A percentile compares a stretch with the other conserved stretches of the same genome.
Evolutionary conservation across 2,113 vertebrate genomes (phyloP).

Genomic region (Oreochromis tanganicae): DNA sequence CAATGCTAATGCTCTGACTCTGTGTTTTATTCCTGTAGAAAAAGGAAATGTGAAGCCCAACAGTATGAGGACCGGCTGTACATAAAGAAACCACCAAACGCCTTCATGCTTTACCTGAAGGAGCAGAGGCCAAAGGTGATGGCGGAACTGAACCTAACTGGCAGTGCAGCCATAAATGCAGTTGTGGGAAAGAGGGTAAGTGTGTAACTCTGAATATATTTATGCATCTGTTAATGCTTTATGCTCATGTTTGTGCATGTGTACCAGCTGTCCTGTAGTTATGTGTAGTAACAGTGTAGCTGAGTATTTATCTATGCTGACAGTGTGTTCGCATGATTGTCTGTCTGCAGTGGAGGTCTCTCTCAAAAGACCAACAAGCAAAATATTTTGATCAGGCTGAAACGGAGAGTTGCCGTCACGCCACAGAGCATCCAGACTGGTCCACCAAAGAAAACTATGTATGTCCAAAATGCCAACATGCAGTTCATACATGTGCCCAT

Average conservation of each 20-base stretch:
- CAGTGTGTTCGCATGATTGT: not conserved
- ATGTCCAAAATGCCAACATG: not conserved
- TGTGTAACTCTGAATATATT: not conserved
- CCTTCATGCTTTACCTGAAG: not conserved
- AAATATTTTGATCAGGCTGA: not conserved
- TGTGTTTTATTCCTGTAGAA: not conserved
- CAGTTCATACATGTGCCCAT: not conserved
- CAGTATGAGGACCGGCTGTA: not conserved
- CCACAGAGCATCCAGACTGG: not conserved
- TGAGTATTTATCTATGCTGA: not conserved
- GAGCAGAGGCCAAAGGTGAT: not conserved
- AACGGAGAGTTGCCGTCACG: fast-evolving
- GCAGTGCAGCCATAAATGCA: fast-evolving
- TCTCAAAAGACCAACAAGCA: fast-evolving
- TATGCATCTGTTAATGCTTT: fast-evolving
- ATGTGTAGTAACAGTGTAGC: not conserved
- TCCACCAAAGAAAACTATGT: not conserved
- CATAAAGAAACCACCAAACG: not conserved
- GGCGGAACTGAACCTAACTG: fast-evolving
- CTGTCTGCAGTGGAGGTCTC: not conserved
- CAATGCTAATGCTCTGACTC: fast-evolving
- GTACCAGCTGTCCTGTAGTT: not conserved
- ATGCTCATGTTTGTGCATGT: not conserved
- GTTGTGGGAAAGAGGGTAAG: not conserved
- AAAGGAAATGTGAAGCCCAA: not conserved